Evolutionary conservation across 2,113 vertebrate genomes (phyloP), one percentile per base, ranked within the genome.

Genomic region (Centropus bengalensis): DNA sequence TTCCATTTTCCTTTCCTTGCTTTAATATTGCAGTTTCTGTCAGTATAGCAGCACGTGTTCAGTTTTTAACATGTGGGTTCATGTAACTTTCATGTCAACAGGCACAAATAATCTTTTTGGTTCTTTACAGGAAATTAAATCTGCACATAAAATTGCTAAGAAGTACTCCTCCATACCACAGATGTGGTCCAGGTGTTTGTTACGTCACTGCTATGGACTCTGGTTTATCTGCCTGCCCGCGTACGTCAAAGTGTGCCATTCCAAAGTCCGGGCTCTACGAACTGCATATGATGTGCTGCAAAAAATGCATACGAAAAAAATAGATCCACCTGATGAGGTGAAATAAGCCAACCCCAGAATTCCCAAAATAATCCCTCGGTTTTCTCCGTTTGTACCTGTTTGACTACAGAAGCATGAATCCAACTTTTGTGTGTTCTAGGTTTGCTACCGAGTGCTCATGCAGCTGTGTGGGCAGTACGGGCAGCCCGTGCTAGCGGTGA

Each of bases 211-310:
- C 92, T 99, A 99, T 0, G 99, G 99, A 40, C 98, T 99, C 24
- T 99, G 99, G 99, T 99, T 99, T 95, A 99, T 99, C 96, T 99
- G 99, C 97, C 98, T 99, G 55, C 99, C 99, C 10, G 99, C 98
- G 1, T 99, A 99, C 5, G 98, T 99, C 55, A 98, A 98, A 86
- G 98, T 98, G 19, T 99, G 99, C 96, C 99, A 99, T 96, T 99
- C 99, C 30, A 99, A 99, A 97, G 99, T 99, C 88, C 98, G 99
- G 68, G 99, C 99, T 32, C 98, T 99, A 95, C 98, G 98, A 86
- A 99, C 98, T 10, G 99, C 99, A 1, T 99, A 99, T 13, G 99
- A 99, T 22, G 98, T 99, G 70, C 98, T 99, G 40, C 98, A 98
- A 79, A 99, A 98, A 97, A 99, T 99, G 99, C 99, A 99, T 87